Evolutionary conservation across 2,113 vertebrate genomes (phyloP).

Genomic region (Sander lucioperca): DNA sequence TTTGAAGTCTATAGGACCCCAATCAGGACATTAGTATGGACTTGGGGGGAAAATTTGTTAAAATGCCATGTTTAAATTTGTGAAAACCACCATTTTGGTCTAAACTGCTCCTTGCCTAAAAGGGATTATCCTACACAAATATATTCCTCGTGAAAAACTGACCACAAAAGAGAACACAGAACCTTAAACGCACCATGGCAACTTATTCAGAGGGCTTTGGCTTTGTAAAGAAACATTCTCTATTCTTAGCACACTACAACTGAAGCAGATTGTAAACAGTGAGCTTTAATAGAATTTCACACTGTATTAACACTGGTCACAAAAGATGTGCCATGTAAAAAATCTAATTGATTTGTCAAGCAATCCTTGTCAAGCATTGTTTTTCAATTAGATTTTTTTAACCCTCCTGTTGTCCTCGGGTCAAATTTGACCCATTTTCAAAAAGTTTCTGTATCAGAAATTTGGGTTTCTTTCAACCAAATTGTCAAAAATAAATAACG

Average conservation of each 20-base stretch:
- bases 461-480: no score
- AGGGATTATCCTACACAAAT: not conserved
- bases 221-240: not conserved
- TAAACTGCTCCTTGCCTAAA: not conserved
- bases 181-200: not conserved
- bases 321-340: not conserved
- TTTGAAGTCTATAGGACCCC: not conserved
- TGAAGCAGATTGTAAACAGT: not conserved
- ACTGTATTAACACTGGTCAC: slow-evolving; percentile 1
- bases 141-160: not conserved
- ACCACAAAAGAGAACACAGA: not conserved
- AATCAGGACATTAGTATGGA: not conserved
- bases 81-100: not conserved
- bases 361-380: no score
- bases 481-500: no score
- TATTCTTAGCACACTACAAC: not conserved
- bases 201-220: not conserved
- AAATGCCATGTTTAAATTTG: not conserved
- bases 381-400: no score
- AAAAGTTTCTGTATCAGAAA: no score
- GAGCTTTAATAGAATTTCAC: not conserved
- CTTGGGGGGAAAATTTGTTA: not conserved
- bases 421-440: no score
- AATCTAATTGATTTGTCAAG: no score
- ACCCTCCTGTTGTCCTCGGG: no score